phyloP scores from a whole-genome alignment of 2,113 vertebrate species.

The Seriola aureovittata region DNA sequence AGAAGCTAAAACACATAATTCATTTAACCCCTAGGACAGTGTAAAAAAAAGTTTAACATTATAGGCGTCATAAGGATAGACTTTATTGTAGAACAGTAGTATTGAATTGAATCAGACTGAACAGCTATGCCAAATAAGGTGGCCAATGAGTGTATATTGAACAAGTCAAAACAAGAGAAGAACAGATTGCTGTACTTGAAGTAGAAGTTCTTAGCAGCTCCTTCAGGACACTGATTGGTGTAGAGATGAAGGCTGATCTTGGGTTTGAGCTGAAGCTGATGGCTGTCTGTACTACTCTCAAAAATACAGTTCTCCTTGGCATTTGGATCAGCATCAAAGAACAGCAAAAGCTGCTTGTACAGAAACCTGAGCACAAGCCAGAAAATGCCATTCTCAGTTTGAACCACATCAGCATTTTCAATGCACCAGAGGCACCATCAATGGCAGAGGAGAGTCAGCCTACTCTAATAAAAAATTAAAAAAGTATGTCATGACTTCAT shows the following conservation, averaged over 20 bases:
- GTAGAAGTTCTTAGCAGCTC: slow-evolving; percentile 75
- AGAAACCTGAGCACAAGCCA: slow-evolving; percentile 85
- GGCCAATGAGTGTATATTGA: not conserved
- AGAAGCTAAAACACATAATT: not conserved
- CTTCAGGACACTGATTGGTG: slow-evolving; percentile 84
- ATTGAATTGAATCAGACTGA: not conserved
- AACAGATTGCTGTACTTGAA: slow-evolving; percentile 62
- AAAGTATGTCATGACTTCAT: not conserved
- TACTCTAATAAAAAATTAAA: not conserved
- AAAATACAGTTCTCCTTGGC: slow-evolving; percentile 85
- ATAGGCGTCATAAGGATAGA: not conserved
- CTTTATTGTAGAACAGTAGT: not conserved
- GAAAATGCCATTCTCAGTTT: slow-evolving; percentile 13
- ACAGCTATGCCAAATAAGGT: not conserved
- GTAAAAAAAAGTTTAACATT: not conserved
- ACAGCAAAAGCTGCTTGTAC: slow-evolving; percentile 90
- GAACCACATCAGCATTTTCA: slow-evolving; percentile 14
- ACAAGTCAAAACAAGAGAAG: slow-evolving; percentile 3
- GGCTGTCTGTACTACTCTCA: slow-evolving; percentile 69
- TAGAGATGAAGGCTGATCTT: slow-evolving; percentile 89
- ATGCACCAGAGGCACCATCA: slow-evolving; percentile 9
- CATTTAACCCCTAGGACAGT: not conserved
- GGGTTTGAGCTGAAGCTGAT: slow-evolving; percentile 86
- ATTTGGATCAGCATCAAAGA: slow-evolving; percentile 77
- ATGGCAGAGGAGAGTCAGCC: not conserved